Percentiles rank a stretch among this genome's conserved stretches.
Evolutionary conservation across 2,113 vertebrate genomes (phyloP).

Genomic region (Gila orcuttii): DNA sequence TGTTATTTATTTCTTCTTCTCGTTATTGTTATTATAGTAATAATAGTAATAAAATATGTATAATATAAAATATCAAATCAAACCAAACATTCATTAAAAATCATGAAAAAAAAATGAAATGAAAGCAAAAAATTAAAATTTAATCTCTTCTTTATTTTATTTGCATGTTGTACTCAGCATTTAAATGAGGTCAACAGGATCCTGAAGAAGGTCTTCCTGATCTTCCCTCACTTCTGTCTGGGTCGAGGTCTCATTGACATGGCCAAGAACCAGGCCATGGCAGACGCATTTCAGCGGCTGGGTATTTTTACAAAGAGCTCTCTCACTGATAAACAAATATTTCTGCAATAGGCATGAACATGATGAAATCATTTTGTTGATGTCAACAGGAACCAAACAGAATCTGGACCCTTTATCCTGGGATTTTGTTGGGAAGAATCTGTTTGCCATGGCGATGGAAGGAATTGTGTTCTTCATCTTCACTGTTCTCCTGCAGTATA

Average conservation of each 20-base stretch:
- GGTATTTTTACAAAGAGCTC: constrained; percentile 57
- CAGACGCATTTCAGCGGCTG: constrained; percentile 75
- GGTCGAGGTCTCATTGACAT: constrained; percentile 83
- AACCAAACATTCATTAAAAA: neutral
- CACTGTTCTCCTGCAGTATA: constrained; percentile 80
- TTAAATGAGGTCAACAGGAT: constrained; percentile 77
- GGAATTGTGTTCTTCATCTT: constrained; percentile 80
- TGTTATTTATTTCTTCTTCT: too few relatives aligned
- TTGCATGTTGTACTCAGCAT: constrained; percentile 64
- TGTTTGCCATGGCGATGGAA: constrained; percentile 79
- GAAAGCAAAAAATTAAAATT: neutral
- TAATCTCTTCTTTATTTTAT: neutral
- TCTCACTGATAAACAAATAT: neutral
- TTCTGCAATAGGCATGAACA: neutral
- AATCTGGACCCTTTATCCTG: constrained; percentile 74
- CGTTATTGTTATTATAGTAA: too few relatives aligned
- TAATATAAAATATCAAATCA: neutral
- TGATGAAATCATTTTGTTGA: neutral
- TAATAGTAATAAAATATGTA: too few relatives aligned
- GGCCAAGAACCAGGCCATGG: constrained; percentile 82
- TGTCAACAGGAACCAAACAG: constrained; percentile 69
- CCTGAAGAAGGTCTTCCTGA: constrained; percentile 80
- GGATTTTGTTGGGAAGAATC: constrained; percentile 82
- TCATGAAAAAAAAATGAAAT: neutral
- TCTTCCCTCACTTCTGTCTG: constrained; percentile 83